Evolutionary conservation across 2,113 vertebrate species (phyloP).

Genomic region (Hirundichthys speculiger): DNA sequence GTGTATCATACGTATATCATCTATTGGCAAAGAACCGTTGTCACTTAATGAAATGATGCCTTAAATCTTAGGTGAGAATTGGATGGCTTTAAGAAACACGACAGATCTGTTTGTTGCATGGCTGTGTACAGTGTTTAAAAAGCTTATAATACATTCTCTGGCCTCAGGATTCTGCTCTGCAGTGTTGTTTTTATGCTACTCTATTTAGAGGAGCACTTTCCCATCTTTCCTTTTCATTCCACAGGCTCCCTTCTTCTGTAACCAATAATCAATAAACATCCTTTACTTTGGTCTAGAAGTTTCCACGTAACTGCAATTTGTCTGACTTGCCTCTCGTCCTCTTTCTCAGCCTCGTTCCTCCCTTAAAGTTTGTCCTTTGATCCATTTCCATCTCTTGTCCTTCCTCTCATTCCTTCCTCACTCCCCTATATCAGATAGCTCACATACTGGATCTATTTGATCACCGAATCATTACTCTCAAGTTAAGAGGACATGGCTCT

Average conservation of each 20-base stretch:
- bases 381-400: slow-evolving; percentile 18
- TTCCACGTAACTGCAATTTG: slow-evolving; percentile 12
- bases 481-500: slow-evolving; percentile 2
- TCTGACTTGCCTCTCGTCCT: slow-evolving; percentile 8
- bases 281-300: background rate
- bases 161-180: background rate
- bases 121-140: background rate
- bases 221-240: background rate
- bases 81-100: too few relatives aligned
- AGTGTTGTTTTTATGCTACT: background rate
- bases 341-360: background rate
- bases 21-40: too few relatives aligned
- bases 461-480: slow-evolving; percentile 22
- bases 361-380: background rate
- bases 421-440: slow-evolving; percentile 14
- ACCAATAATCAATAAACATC: background rate
- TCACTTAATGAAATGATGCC: too few relatives aligned
- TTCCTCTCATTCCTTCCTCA: background rate
- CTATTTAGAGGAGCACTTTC: background rate
- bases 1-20: too few relatives aligned
- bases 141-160: background rate
- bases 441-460: slow-evolving; percentile 24
- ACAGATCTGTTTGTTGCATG: background rate
- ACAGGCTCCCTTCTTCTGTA: background rate
- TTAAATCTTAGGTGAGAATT: too few relatives aligned